phyloP scores from a whole-genome alignment of 53 echinoderm and acorn worm genomes.

The Antedon mediterranea region DNA sequence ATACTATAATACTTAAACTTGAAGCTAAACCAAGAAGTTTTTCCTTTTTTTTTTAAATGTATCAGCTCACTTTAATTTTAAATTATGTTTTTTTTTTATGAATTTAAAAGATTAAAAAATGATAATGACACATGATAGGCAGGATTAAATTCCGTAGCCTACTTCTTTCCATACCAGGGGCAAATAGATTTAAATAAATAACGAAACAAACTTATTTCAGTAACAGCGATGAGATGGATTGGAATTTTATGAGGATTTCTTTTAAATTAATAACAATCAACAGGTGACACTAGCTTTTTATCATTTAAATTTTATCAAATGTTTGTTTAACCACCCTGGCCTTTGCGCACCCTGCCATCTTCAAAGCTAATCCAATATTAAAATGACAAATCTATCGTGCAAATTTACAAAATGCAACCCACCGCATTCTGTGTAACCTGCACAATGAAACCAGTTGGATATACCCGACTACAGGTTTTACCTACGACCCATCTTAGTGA shows the following conservation, averaged over 20 bases:
- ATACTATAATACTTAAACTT: too few species aligned
- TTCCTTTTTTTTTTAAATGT: too few species aligned
- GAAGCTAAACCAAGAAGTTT: too few species aligned
- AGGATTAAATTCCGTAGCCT: background rate
- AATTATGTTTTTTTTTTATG: too few species aligned
- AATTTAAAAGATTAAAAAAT: too few species aligned
- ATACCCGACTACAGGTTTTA: background rate
- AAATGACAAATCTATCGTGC: background rate
- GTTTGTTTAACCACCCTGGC: background rate
- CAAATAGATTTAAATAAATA: background rate
- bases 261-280: background rate
- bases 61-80: too few species aligned
- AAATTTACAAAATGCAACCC: background rate
- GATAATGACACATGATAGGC: too few species aligned
- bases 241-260: background rate
- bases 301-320: background rate
- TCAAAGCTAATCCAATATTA: background rate
- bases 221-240: background rate
- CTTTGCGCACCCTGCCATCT: background rate
- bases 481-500: background rate
- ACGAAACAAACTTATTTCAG: background rate
- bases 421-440: background rate
- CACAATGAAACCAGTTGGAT: background rate
- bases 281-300: background rate
- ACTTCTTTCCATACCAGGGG: background rate